These are phyloP conservation scores for Microplitis mediator DNA, from an alignment of 1,140 invertebrate genomes.

Conservation along the genomic window DNA sequence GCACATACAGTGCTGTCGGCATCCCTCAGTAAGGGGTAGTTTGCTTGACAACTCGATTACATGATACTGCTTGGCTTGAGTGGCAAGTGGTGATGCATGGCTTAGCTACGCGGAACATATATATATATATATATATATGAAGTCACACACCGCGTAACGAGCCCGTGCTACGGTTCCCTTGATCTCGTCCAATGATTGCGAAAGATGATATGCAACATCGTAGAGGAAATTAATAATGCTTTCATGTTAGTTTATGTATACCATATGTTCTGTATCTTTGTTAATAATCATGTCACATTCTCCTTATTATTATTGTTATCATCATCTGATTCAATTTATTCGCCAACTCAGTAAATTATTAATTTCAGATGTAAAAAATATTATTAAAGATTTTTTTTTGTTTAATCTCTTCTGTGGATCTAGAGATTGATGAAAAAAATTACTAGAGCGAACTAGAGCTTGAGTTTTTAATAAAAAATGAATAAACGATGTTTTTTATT, in stretches of 20 bases:
- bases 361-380: too few species aligned
- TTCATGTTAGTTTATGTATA: background rate
- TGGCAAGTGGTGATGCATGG: slow-evolving; percentile 50
- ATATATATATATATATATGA: background rate
- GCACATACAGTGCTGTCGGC: background rate
- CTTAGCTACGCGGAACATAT: slow-evolving; percentile 1
- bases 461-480: too few species aligned
- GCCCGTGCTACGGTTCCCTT: background rate
- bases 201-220: background rate
- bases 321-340: too few species aligned
- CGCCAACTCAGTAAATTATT: too few species aligned
- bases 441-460: too few species aligned
- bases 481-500: too few species aligned
- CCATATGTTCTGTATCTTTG: too few species aligned
- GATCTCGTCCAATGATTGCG: background rate
- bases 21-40: slow-evolving; percentile 43
- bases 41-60: slow-evolving; percentile 54
- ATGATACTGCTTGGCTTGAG: slow-evolving; percentile 44
- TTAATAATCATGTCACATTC: too few species aligned
- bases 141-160: slow-evolving; percentile 6
- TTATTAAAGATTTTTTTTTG: too few species aligned
- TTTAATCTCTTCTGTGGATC: too few species aligned
- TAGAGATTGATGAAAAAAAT: too few species aligned
- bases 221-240: background rate
- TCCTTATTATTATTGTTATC: too few species aligned